Base-by-base conservation (phyloP, 2,797 vertebrate genomes). In the Trachurus trachurus region DNA sequence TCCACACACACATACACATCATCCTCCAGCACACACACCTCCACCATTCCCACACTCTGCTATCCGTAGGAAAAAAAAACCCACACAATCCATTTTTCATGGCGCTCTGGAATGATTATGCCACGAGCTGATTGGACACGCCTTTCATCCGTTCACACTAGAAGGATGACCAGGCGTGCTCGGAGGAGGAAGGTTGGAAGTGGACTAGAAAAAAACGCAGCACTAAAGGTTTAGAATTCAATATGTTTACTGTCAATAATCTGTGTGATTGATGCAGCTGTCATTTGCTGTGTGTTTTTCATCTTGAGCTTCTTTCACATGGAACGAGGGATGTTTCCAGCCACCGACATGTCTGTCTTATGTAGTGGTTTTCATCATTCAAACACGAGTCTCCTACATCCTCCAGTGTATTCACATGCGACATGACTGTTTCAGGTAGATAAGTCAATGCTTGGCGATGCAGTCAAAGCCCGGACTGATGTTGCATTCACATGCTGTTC, bases 61-160 rank as follows among this genome's bases (percentile, higher is more conserved):
- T 78, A 76, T 79, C 86, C 53, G 3, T 83, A 79, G 88, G 69
- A 37, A 37, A 37, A 37, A 37, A 37, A 37, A 37, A 37, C 31
- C 31, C 2, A 34, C 31, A 17, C 83, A 92, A 89, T 92, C 86
- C 83, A 93, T 93, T 94, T 87, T 86, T 87, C 87, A 89, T 53
- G 71, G 80, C 15, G 50, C 80, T 86, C 68, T 68, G 66, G 76
- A 83, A 81, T 78, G 75, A 90, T 86, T 81, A 80, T 84, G 64
- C 81, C 65, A 53, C 34, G 19, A 88, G 87, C 81, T 78, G 89
- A 87, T 84, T 87, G 87, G 93, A 78, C 76, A 74, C 59, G 58
- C 85, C 83, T 88, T 87, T 86, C 52, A 75, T 84, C 69, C 26
- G 10, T 54, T 82, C 53, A 49, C 11, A 45, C 37, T 39, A 62